Evolutionary conservation across 2,113 vertebrate genomes (phyloP).

Genomic region (Cryptotis parvus): DNA sequence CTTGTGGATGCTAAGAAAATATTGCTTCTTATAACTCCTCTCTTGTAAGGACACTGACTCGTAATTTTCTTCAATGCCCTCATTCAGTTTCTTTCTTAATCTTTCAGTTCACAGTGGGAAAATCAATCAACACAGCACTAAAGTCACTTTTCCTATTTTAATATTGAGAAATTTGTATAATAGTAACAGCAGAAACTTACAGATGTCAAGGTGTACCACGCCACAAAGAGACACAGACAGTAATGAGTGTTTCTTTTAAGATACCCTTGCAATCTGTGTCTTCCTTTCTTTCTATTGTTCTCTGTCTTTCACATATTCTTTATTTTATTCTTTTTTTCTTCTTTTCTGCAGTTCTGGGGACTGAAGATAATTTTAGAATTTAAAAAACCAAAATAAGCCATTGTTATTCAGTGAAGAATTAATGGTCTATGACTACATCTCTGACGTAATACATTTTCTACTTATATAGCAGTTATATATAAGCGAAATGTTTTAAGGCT

Average conservation of each 20-base stretch:
- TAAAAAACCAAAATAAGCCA: background rate
- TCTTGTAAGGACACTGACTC: background rate
- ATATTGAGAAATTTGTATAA: background rate
- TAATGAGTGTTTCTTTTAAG: background rate
- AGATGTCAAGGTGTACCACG: background rate
- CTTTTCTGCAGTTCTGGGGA: background rate
- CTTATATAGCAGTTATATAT: background rate
- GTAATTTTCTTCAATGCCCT: background rate
- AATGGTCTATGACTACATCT: background rate
- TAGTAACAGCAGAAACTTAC: background rate
- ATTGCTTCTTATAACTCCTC: background rate
- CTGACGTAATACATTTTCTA: background rate
- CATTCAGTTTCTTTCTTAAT: background rate
- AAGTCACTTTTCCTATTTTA: background rate
- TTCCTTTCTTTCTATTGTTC: background rate
- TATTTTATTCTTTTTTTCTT: background rate
- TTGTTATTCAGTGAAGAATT: conserved; percentile 15
- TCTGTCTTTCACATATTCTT: background rate
- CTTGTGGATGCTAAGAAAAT: background rate
- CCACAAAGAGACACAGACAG: background rate
- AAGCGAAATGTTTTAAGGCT: background rate
- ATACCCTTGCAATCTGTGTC: background rate
- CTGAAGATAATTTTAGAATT: background rate
- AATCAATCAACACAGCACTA: background rate
- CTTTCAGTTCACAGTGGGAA: background rate